Evolutionary conservation across 2,888 invertebrate genomes (phyloP).

Genomic region (Leistus spinibarbis): DNA sequence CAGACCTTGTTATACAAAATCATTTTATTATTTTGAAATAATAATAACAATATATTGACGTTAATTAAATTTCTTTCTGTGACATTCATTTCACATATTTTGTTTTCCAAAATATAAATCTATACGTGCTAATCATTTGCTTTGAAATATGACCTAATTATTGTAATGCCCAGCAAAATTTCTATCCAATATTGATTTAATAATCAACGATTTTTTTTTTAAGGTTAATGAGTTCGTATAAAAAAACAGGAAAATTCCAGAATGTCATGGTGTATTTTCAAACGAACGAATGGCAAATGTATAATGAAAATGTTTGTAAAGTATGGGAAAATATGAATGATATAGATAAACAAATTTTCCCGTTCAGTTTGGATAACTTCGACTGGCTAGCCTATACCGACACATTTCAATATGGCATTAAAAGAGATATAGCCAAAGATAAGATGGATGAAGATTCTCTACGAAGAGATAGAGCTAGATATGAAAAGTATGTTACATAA

Average conservation of each 20-base stretch:
- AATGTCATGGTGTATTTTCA: neutral
- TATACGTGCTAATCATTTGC: too few relatives aligned
- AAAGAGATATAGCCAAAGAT: neutral
- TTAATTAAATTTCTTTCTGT: neutral
- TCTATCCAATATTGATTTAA: neutral
- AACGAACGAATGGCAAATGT: neutral
- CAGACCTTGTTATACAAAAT: too few relatives aligned
- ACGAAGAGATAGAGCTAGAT: neutral
- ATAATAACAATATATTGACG: too few relatives aligned
- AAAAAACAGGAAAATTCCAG: neutral
- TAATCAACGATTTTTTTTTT: neutral
- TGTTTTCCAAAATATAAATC: too few relatives aligned
- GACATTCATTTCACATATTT: too few relatives aligned
- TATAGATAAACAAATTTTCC: neutral
- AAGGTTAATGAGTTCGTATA: neutral
- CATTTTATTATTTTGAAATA: too few relatives aligned
- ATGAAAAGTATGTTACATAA: neutral
- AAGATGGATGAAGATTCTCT: neutral
- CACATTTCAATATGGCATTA: neutral
- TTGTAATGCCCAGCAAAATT: too few relatives aligned
- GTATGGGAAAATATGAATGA: neutral
- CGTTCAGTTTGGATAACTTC: neutral
- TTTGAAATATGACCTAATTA: too few relatives aligned
- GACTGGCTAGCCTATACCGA: neutral
- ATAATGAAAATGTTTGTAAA: neutral